Base-by-base conservation (phyloP, 1,140 invertebrate species). In the Fopius arisanus region DNA sequence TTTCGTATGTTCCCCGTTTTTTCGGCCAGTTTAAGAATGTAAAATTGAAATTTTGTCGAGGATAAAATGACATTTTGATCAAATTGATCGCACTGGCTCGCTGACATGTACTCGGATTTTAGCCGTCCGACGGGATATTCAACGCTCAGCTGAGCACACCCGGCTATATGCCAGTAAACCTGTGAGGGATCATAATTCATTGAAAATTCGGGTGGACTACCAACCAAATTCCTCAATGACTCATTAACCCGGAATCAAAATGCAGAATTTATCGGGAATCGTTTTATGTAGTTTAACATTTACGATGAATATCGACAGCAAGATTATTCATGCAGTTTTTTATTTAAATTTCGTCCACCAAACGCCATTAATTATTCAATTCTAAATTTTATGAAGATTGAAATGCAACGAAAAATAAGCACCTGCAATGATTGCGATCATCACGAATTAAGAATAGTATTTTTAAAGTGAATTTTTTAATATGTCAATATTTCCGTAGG, bases 121-220 rank as follows among this genome's bases (percentile, higher is more conserved):
- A 54, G 21, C 16, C 48, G 48, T 54, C 48, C 48, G 48, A 54
- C 19, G 48, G 48, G 48, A 54, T 54, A 54, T 54, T 54, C 21
- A 54, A 54, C 48, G 48, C 48, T 54, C 48, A 54, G 48, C 48
- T 54, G 48, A 54, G 48, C 48, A 54, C 48, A 54, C 48, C 19
- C 48, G 7, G 16, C 2, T 16, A 5, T 26, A 9, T 26, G 16
- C 48, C 48, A 54, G 19, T 54, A 26, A 54, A 54, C 48, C 48
- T 54, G 2, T 23, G 21, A 54, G 48, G 9, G n/a, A 21, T 54
- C 48, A 54, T 54, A 54, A 54, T 54, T 54, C 48, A 54, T 54
- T 26, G 48, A 21, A 54, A 54, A 54, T 54, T 54, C 48, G 12
- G 6, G 21, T 23, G 48, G n/a, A 54, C 3, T 10, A 54, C 21